phyloP scores from a whole-genome alignment of 2,888 invertebrate species.

The Drosophila lacicola region DNA sequence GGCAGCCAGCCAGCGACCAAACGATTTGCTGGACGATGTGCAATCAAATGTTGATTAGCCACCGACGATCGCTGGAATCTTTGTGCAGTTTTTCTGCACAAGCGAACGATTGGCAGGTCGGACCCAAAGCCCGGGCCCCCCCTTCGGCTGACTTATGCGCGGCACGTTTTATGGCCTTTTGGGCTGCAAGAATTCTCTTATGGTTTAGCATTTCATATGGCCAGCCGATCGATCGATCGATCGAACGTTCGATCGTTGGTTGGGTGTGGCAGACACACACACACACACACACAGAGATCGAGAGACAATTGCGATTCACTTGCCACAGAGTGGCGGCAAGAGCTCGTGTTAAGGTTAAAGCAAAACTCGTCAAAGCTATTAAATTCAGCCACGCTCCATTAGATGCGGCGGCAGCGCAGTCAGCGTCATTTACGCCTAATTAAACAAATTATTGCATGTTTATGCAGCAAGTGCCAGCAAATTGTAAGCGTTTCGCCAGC shows the following conservation, averaged over 20 bases:
- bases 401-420: slow-evolving; percentile 59
- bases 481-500: slow-evolving; percentile 31
- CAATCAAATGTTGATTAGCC: slow-evolving; percentile 62
- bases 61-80: slow-evolving; percentile 27
- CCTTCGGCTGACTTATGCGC: slow-evolving; percentile 43
- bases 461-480: slow-evolving; percentile 59
- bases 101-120: slow-evolving; percentile 61
- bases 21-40: slow-evolving; percentile 52
- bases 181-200: slow-evolving; percentile 57
- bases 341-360: slow-evolving; percentile 62
- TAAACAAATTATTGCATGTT: slow-evolving; percentile 78
- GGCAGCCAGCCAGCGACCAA: slow-evolving; percentile 28
- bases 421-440: slow-evolving; percentile 77
- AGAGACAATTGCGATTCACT: slow-evolving; percentile 55
- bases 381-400: slow-evolving; percentile 76
- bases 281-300: slow-evolving; percentile 1
- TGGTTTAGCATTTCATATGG: slow-evolving; percentile 34
- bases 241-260: slow-evolving; percentile 8
- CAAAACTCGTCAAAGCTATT: slow-evolving; percentile 68
- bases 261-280: slow-evolving; percentile 58
- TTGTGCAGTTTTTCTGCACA: slow-evolving; percentile 26
- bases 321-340: slow-evolving; percentile 51
- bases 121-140: slow-evolving; percentile 12
- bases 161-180: slow-evolving; percentile 60
- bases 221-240: slow-evolving; percentile 11